Evolutionary conservation across 2,888 invertebrate species (phyloP), one percentile per base, ranked within the genome.

Genomic region (Epistrophe eligans): DNA sequence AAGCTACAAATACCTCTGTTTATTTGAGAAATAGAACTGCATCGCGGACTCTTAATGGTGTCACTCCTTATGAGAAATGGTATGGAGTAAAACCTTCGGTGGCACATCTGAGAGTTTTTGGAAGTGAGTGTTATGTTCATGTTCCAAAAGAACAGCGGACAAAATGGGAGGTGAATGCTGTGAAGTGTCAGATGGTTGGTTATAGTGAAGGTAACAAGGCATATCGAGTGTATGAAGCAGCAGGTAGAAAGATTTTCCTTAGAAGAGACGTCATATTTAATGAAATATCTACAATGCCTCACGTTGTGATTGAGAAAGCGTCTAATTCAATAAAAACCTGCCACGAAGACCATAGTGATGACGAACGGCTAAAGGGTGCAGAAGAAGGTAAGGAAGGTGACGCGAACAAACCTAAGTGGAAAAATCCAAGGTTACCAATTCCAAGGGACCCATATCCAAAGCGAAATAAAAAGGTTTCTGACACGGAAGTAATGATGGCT

Each of bases 361-460:
- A 24, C 24, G 24, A 24, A 24, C 24, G 24, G 24, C 24, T 24
- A 24, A 48, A 4, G 15, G 17, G 52, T 50, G 24, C 24, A 70
- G 45, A 55, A 60, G 32, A 74, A 70, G 1, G 7, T 55, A 32
- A 32, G 32, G 50, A 35, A 60, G 35, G 0, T 40, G 50, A 43
- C 13, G 38, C 55, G 24, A 55, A 24, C 48, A 48, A 70, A 40
- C 19, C 11, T 71, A 50, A 48, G 19, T 48, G 73, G 28, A 83
- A 43, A 67, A 79, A 83, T 71, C 57, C 67, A 48, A 64, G 64
- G 58, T 35, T 66, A 76, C 72, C 71, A 15, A 60, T 70, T 77
- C 58, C 43, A 24, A 62, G 79, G 19, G 55, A 71, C 24, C 72
- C 55, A 64, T 72, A 82, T 40, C 77, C 58, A 57, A 72, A 57